Evolutionary conservation across 1,140 invertebrate genomes (phyloP).

Genomic region (Berghia stephanieae): DNA sequence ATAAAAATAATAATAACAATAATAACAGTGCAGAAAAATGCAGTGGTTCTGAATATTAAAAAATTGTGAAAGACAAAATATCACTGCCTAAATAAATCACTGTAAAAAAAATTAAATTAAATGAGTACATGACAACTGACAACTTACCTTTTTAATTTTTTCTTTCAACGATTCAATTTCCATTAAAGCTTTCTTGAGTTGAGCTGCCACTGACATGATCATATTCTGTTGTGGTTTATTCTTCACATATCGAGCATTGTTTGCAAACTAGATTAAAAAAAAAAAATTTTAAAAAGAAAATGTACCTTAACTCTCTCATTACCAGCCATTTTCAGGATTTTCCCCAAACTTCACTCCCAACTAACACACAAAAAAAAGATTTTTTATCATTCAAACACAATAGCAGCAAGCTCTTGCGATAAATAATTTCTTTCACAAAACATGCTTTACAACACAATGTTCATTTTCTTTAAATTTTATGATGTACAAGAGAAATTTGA

Average conservation of each 20-base stretch:
- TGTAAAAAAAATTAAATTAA: too few relatives aligned
- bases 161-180: slow-evolving; percentile 54
- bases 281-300: neutral
- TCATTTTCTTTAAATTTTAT: too few relatives aligned
- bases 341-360: neutral
- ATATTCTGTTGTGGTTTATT: slow-evolving; percentile 73
- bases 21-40: too few relatives aligned
- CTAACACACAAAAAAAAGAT: neutral
- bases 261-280: slow-evolving; percentile 69
- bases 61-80: too few relatives aligned
- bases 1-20: too few relatives aligned
- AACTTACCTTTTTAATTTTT: slow-evolving; percentile 49
- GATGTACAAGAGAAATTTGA: too few relatives aligned
- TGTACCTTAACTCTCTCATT: neutral
- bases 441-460: neutral
- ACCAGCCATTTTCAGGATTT: neutral
- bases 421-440: neutral
- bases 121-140: too few relatives aligned
- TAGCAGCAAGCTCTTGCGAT: neutral
- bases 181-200: slow-evolving; percentile 54
- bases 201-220: slow-evolving; percentile 59
- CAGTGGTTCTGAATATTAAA: too few relatives aligned
- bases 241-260: slow-evolving; percentile 72
- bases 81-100: too few relatives aligned
- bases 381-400: neutral